Evolutionary conservation across 2,888 invertebrate species (phyloP), one percentile per base, ranked within the genome.

Genomic region (Subacronicta megacephala): DNA sequence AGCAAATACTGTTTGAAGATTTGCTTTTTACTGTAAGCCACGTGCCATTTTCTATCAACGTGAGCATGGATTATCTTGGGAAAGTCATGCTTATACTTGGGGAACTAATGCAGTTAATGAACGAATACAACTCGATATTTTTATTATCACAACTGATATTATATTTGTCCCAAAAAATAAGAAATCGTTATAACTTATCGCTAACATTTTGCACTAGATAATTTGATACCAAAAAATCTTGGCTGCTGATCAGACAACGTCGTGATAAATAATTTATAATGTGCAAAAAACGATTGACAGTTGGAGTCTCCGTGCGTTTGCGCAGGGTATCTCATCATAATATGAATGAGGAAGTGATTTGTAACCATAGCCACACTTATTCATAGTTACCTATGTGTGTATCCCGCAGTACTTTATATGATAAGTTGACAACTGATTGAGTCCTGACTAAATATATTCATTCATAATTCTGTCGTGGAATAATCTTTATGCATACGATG

Each of bases 261-360:
- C 15, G 20, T 71, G 29, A 52, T 75, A 62, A 66, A 71, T 72
- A 20, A 75, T 72, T 54, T 62, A 72, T 72, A 43, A 53, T 53
- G 59, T 60, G 66, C 57, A 60, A 70, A 74, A 72, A 65, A 35
- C 53, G 15, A 64, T 55, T 57, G 57, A 44, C 57, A 31, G 53
- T 29, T 33, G 16, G 17, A 15, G 49, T 31, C 17, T 70, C 53
- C 74, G 71, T 71, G 71, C 44, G 36, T 16, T 4, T 17, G 33
- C 42, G 55, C 53, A 51, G 45, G 43, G 47, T 42, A 40, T 45
- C 53, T 45, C 47, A 47, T 46, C 61, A 35, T 41, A 45, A 45
- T 18, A 31, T 53, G 53, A 56, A 66, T 45, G 29, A 69, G 68
- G 68, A 72, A 69, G 72, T 72, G 43, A 43, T 54, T 49, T 43